phyloP scores from a whole-genome alignment of 1,140 invertebrate genomes.

The Ceratina calcarata region DNA sequence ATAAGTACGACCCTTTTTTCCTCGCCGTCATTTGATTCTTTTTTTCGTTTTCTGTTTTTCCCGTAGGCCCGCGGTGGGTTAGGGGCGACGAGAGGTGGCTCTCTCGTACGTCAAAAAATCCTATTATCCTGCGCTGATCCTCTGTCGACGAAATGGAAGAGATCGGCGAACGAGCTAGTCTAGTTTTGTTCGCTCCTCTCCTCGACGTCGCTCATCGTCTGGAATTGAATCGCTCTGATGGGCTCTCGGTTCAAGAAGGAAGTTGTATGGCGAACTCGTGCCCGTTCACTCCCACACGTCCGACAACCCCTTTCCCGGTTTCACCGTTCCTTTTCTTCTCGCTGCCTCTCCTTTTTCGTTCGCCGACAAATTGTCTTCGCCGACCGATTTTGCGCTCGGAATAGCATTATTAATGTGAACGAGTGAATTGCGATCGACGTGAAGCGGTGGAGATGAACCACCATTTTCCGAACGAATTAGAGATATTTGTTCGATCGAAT shows the following conservation, averaged over 20 bases:
- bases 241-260: conserved; percentile 55
- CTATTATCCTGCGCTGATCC: conserved; percentile 61
- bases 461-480: too few species aligned
- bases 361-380: conserved; percentile 20
- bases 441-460: too few species aligned
- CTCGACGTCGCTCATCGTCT: conserved; percentile 62
- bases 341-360: background rate
- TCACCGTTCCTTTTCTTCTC: background rate
- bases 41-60: background rate
- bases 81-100: conserved; percentile 40
- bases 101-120: conserved; percentile 64
- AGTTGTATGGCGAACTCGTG: conserved; percentile 42
- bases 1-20: conserved; percentile 62
- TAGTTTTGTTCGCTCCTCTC: conserved; percentile 64
- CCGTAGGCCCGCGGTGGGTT: conserved; percentile 33
- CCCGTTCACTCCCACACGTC: conserved; percentile 7
- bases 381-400: conserved; percentile 13
- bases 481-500: too few species aligned
- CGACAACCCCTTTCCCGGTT: too few species aligned
- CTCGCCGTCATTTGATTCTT: background rate
- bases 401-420: conserved; percentile 16
- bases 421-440: background rate
- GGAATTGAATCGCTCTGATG: conserved; percentile 61
- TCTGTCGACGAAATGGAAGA: conserved; percentile 62
- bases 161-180: conserved; percentile 57